Evolutionary conservation across 2,888 invertebrate genomes (phyloP).

Genomic region (Argyresthia albistria): DNA sequence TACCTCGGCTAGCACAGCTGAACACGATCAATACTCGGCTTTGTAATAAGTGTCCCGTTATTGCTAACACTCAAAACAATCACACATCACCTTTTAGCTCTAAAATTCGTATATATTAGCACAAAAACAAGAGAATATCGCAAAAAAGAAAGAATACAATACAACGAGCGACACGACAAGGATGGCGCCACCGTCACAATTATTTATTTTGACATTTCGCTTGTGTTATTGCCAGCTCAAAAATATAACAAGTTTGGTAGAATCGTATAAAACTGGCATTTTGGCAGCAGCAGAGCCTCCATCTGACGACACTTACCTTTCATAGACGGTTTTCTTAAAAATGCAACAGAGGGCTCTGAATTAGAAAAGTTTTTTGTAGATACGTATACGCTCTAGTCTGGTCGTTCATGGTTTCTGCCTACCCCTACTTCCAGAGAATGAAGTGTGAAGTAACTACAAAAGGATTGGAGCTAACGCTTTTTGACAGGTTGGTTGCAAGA

Average conservation of each 20-base stretch:
- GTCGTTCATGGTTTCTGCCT: no score
- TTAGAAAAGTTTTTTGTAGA: no score
- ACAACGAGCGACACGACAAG: neutral
- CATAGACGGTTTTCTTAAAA: no score
- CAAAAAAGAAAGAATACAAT: neutral
- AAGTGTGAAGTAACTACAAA: no score
- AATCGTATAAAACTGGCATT: no score
- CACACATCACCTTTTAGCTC: conserved; percentile 7
- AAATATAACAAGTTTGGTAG: neutral
- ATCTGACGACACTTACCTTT: no score
- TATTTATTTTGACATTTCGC: conserved; percentile 1
- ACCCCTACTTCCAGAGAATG: no score
- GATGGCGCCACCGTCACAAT: conserved; percentile 8
- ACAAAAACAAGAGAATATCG: conserved; percentile 8
- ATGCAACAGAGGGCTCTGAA: no score
- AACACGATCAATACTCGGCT: neutral
- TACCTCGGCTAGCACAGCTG: conserved; percentile 3
- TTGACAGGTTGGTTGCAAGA: no score
- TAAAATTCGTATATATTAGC: conserved; percentile 6
- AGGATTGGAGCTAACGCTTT: no score
- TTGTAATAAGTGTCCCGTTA: neutral
- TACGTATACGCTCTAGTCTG: no score
- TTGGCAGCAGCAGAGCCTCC: no score
- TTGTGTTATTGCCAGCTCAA: neutral
- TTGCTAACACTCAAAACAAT: conserved; percentile 6